Evolutionary conservation across 2,113 vertebrate genomes (phyloP).

Genomic region (Calyptommatus sinebrachiatus): DNA sequence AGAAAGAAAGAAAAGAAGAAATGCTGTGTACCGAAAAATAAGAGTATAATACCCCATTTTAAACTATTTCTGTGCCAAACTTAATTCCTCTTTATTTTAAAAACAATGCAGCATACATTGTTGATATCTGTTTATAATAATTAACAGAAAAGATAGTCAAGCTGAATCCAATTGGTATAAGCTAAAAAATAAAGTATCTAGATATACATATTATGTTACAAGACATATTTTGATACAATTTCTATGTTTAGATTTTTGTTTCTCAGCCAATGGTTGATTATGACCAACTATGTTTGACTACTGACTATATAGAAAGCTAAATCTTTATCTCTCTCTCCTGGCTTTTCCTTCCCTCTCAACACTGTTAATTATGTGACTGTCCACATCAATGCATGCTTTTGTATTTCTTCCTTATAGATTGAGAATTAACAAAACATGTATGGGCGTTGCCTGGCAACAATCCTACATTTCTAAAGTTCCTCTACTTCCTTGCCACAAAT

Average conservation of each 20-base stretch:
- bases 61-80: background rate
- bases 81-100: background rate
- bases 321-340: no score
- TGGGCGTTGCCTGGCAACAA: background rate
- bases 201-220: no score
- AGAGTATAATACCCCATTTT: background rate
- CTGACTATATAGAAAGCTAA: background rate
- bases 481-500: background rate
- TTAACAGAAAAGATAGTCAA: no score
- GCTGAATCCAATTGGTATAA: no score
- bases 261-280: background rate
- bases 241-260: no score
- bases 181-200: no score
- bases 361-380: background rate
- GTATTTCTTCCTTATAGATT: background rate
- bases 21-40: background rate
- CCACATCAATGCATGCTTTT: background rate
- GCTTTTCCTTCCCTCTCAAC: background rate
- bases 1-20: no score
- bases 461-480: background rate
- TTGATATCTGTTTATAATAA: background rate
- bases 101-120: background rate
- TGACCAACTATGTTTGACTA: background rate
- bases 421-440: background rate
- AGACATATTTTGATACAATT: no score